Base-by-base conservation (phyloP, 2,113 vertebrate genomes). In the Pitta sordida region DNA sequence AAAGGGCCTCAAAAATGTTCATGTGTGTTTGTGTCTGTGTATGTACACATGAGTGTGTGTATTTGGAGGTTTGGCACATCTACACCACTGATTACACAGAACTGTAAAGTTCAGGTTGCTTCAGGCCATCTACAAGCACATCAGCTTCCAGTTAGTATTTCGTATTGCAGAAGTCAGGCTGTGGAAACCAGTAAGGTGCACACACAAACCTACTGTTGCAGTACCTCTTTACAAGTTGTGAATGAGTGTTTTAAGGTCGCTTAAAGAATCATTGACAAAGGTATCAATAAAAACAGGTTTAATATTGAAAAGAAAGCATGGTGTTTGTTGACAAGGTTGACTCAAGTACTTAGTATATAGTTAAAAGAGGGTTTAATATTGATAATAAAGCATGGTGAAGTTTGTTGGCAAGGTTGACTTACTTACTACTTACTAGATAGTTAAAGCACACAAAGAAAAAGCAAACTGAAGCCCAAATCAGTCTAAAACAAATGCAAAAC, bases 171-270 rank as follows among this genome's bases (percentile, higher is more conserved):
- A 55, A 78, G 3, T 43, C 52, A 58, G 58, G 15, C 20, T 18
- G 6, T 8, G 43, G 29, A 65, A 62, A 58, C 7, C 17, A 51
- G 15, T 21, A 37, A n/a, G 13, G 14, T 20, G 4, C 1, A 8
- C 0, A 0, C 14, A 62, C 26, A 39, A 15, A 37, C 11, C 23
- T 37, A 34, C 9, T 13, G 53, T 49, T 6, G 0, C 11, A 29
- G 5, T 13, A 56, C 32, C 13, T 71, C 16, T 48, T 71, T 36
- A 27, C 8, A 23, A 15, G 27, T 16, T 65, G 2, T 5, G 4
- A 65, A 11, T 0, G 1, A 32, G 5, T 14, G 17, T 52, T 74
- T 81, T n/a, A 65, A 52, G 8, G 23, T 44, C 10, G 6, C 10
- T 37, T 44, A 74, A 88, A 44, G 37, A 51, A 58, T n/a, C 60